phyloP scores from a whole-genome alignment of 2,888 invertebrate genomes.

The Aricia artaxerxes region DNA sequence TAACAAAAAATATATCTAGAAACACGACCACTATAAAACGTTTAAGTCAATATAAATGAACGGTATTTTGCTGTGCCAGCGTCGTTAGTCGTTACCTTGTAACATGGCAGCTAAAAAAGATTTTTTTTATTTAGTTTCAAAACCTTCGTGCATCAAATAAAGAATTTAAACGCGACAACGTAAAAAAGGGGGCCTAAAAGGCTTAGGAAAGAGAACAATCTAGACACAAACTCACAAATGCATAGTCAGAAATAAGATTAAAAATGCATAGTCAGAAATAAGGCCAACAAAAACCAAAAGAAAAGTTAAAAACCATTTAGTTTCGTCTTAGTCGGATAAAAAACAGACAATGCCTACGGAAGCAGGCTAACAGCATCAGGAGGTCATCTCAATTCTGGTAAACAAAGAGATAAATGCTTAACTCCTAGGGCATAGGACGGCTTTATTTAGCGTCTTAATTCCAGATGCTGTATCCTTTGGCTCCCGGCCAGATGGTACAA shows the following conservation, averaged over 20 bases:
- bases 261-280: neutral
- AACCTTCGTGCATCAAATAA: too few species aligned
- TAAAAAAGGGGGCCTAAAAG: neutral
- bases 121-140: too few species aligned
- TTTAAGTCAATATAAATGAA: too few species aligned
- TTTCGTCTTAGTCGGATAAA: neutral
- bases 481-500: conserved; percentile 26
- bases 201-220: neutral
- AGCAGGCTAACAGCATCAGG: conserved; percentile 5
- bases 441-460: conserved; percentile 31
- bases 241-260: neutral
- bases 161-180: too few species aligned
- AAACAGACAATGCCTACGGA: neutral
- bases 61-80: too few species aligned
- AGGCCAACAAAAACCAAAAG: neutral
- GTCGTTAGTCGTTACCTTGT: too few species aligned
- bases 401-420: conserved; percentile 30
- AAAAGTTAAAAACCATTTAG: neutral
- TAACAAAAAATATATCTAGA: too few species aligned
- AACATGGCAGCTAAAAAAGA: too few species aligned
- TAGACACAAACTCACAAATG: neutral
- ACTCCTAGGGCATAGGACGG: conserved; percentile 8
- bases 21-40: too few species aligned
- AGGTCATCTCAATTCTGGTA: conserved; percentile 12
- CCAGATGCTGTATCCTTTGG: conserved; percentile 30